phyloP scores from a whole-genome alignment of 2,113 vertebrate species.

The Actenoides hombroni region DNA sequence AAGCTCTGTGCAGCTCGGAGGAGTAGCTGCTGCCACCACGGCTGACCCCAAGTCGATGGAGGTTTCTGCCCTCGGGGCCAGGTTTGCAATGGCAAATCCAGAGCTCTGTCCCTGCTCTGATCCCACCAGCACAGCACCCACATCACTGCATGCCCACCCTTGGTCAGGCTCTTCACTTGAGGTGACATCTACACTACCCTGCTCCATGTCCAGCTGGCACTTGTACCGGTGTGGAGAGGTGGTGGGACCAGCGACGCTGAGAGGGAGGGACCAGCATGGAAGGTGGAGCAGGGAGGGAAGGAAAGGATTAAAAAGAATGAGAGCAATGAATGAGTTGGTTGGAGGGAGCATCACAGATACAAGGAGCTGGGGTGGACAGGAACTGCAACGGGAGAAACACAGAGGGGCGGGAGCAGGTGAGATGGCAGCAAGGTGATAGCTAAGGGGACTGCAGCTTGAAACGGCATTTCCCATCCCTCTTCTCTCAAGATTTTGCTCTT shows the following conservation, averaged over 20 bases:
- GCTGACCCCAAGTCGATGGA: rapidly evolving
- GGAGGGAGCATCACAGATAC: neutral
- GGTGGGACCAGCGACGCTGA: neutral
- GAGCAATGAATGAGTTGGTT: neutral
- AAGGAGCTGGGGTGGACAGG: neutral
- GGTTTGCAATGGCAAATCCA: neutral
- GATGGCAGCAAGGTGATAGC: neutral
- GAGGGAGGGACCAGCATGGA: neutral
- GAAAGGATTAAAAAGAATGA: neutral
- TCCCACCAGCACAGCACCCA: neutral
- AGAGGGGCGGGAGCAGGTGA: neutral
- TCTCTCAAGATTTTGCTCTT: neutral
- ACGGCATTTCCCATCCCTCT: neutral
- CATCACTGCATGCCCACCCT: neutral
- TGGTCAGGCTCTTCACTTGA: neutral
- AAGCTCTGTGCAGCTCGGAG: rapidly evolving
- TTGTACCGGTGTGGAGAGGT: rapidly evolving
- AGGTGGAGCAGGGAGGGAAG: neutral
- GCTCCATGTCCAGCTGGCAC: rapidly evolving
- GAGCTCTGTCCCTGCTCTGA: neutral
- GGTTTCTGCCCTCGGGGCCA: neutral
- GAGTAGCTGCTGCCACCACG: neutral
- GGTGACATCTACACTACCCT: neutral
- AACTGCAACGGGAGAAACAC: neutral
- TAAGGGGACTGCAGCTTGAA: neutral